Evolutionary conservation across 1,140 invertebrate genomes (phyloP).

Genomic region (Danaus plexippus): DNA sequence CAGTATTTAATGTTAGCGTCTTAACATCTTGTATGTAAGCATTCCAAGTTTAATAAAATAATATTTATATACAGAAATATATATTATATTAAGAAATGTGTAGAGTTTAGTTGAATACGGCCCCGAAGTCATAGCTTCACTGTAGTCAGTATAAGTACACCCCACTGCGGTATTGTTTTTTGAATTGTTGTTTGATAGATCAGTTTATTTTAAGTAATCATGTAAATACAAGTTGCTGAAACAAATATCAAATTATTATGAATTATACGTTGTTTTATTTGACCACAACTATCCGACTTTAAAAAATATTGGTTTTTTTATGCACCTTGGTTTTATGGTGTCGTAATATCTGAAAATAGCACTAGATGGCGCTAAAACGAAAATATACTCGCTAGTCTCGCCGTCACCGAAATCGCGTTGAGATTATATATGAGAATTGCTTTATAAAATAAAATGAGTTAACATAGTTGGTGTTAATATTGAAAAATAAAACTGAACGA

Average conservation of each 20-base stretch:
- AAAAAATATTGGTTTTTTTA: no score
- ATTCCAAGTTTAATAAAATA: conserved; percentile 31
- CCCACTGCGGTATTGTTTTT: conserved; percentile 50
- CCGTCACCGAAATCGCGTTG: no score
- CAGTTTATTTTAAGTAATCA: conserved; percentile 60
- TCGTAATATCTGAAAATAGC: no score
- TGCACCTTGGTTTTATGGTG: no score
- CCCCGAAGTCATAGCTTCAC: background rate
- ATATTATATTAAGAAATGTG: conserved; percentile 2
- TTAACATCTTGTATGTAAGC: conserved; percentile 35
- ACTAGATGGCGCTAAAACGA: no score
- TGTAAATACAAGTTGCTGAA: conserved; percentile 68
- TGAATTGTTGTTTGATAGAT: conserved; percentile 58
- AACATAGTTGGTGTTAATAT: no score
- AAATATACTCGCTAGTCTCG: no score
- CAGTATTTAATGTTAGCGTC: conserved; percentile 22
- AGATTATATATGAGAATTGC: no score
- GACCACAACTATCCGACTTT: no score
- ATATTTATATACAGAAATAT: conserved; percentile 15
- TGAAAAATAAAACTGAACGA: no score
- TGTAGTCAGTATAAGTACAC: conserved; percentile 50
- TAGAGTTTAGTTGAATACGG: conserved; percentile 5
- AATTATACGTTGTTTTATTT: conserved; percentile 12
- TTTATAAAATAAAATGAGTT: no score
- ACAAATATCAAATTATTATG: conserved; percentile 49